Evolutionary conservation across 2,888 invertebrate genomes (phyloP), one percentile per base, ranked within the genome.

Genomic region (Zootermopsis nevadensis): DNA sequence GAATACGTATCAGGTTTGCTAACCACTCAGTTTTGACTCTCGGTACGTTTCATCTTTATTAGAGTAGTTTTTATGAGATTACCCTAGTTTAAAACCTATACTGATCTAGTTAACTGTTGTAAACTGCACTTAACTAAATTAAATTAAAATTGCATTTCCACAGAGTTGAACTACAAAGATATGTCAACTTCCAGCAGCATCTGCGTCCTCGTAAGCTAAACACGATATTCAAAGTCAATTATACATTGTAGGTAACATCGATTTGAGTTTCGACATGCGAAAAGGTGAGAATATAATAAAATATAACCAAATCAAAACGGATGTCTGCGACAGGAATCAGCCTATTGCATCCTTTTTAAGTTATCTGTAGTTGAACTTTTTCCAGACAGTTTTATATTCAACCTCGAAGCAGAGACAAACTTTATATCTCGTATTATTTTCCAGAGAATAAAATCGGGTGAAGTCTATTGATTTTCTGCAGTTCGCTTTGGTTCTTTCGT

Each of bases 381-480:
- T 60, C 60, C 60, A 60, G 60, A 12, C 60, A 27, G n/a, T n/a
- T 60, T 60, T 27, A 60, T 60, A 60, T 27, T 60, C 60, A 3
- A 27, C 10, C 6, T n/a, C 27, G 55, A 60, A 60, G 15, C 6
- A 27, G 27, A 60, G n/a, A 60, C n/a, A 60, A 60, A 60, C 10
- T 27, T 60, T 27, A n/a, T 60, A 12, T 12, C 60, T 3, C n/a
- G 60, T 60, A 7, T 60, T 60, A 48, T 48, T 60, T 60, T 60
- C 6, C 27, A 27, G 6, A 60, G 60, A 60, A 60, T 8, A 60
- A 27, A 60, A 6, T 60, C 60, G n/a, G n/a, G n/a, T n/a, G 27
- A 60, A 60, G n/a, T 60, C 60, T 60, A n/a, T 60, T 60, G 60
- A 60, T 60, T 60, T 60, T n/a, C 12, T 60, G 24, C 27, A 60